Evolutionary conservation across 2,797 vertebrate genomes (phyloP).

Genomic region (Cryptoblepharus egeriae): DNA sequence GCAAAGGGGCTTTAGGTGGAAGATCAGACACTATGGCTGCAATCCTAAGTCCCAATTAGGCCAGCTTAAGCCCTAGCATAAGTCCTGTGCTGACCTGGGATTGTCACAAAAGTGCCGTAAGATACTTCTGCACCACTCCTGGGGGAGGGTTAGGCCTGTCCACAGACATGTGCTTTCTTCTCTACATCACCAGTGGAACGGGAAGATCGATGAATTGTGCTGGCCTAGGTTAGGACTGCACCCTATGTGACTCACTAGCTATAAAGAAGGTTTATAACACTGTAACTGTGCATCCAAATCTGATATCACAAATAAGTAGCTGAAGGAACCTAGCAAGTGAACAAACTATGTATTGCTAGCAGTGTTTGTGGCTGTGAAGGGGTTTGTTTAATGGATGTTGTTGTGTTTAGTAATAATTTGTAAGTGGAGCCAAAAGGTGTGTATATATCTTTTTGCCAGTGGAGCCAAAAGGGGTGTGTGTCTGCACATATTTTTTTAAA

Average conservation of each 20-base stretch:
- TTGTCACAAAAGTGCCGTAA: no score
- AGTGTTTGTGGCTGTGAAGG: neutral
- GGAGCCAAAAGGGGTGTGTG: neutral
- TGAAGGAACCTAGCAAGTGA: neutral
- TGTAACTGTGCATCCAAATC: neutral
- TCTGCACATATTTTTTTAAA: neutral
- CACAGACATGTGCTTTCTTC: no score
- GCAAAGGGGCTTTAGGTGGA: neutral
- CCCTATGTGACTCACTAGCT: neutral
- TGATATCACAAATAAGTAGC: neutral
- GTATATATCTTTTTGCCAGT: neutral
- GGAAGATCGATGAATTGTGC: no score
- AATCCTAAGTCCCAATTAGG: no score
- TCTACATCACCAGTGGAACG: no score
- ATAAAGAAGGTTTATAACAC: neutral
- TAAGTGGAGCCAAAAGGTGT: neutral
- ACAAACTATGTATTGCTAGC: neutral
- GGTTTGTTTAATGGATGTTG: neutral
- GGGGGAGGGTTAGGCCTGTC: no score
- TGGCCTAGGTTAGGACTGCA: no score
- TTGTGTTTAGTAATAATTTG: neutral
- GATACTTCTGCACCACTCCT: no score
- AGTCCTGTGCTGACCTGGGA: no score
- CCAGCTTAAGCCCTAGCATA: no score
- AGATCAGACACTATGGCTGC: no score